These are phyloP conservation scores for Zapornia atra DNA, from an alignment of 2,113 vertebrate species.

Conservation along the genomic window DNA sequence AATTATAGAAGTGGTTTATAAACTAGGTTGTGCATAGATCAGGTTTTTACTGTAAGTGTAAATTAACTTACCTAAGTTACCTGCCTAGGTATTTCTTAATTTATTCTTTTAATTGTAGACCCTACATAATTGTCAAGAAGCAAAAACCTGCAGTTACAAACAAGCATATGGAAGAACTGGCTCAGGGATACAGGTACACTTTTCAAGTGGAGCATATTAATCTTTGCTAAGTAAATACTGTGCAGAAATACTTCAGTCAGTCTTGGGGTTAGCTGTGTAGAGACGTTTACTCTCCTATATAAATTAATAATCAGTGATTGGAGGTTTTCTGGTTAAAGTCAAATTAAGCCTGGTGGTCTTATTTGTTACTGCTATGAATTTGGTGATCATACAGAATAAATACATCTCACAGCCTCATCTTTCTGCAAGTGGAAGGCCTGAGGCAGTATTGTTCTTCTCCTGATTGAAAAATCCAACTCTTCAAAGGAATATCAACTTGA, in stretches of 20 bases:
- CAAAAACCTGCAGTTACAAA: slow-evolving; percentile 91
- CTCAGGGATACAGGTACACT: slow-evolving; percentile 93
- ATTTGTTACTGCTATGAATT: neutral
- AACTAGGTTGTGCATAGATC: neutral
- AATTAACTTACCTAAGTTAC: neutral
- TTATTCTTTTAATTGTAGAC: slow-evolving; percentile 71
- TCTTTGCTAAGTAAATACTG: neutral
- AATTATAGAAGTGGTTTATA: neutral
- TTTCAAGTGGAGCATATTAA: neutral
- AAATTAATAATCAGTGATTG: neutral
- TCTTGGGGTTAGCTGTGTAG: neutral
- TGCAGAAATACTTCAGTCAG: neutral
- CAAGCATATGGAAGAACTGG: slow-evolving; percentile 95
- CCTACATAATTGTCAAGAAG: slow-evolving; percentile 97
- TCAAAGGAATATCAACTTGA: neutral
- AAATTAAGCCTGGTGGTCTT: neutral
- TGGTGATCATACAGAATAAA: neutral
- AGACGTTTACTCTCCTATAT: neutral
- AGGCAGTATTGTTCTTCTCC: neutral
- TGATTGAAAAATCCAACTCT: neutral
- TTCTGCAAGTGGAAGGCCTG: neutral
- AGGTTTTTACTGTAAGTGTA: neutral
- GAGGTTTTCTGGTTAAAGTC: neutral
- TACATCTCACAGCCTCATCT: neutral
- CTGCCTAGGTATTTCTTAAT: neutral